Evolutionary conservation across 2,797 vertebrate genomes (phyloP).

Genomic region (Paedocypris micromegethes): DNA sequence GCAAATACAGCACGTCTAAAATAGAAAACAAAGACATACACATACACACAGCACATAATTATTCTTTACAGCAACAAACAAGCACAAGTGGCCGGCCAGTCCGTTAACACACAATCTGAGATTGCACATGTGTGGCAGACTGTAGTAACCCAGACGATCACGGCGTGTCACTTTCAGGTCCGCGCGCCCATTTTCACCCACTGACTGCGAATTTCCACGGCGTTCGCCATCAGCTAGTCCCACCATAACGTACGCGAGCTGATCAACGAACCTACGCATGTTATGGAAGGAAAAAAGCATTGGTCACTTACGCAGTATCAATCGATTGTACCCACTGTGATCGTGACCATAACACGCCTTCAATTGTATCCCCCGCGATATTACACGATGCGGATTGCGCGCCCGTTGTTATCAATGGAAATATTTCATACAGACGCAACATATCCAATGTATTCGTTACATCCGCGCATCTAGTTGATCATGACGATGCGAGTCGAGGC

Average conservation of each 20-base stretch:
- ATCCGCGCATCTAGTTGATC: too few relatives aligned
- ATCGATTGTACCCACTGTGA: constrained; percentile 24
- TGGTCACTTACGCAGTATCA: constrained; percentile 24
- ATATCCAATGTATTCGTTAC: too few relatives aligned
- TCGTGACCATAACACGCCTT: constrained; percentile 42
- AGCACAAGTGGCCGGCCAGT: too few relatives aligned
- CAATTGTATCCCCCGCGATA: constrained; percentile 35
- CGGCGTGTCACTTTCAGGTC: constrained; percentile 32
- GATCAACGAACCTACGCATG: background rate
- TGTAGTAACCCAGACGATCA: constrained; percentile 38
- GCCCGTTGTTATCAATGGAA: too few relatives aligned
- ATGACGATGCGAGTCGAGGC: too few relatives aligned
- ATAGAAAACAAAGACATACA: background rate
- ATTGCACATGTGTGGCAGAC: background rate
- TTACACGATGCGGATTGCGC: background rate
- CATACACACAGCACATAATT: too few relatives aligned
- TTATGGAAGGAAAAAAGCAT: constrained; percentile 7
- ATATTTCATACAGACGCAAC: too few relatives aligned
- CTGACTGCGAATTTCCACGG: constrained; percentile 23
- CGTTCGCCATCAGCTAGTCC: constrained; percentile 2
- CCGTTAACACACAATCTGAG: too few relatives aligned
- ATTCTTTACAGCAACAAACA: too few relatives aligned
- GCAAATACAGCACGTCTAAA: constrained; percentile 45
- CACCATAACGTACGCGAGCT: background rate
- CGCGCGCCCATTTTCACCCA: constrained; percentile 37